Evolutionary conservation across 2,797 vertebrate species (phyloP).

Genomic region (Loriculus beryllinus): DNA sequence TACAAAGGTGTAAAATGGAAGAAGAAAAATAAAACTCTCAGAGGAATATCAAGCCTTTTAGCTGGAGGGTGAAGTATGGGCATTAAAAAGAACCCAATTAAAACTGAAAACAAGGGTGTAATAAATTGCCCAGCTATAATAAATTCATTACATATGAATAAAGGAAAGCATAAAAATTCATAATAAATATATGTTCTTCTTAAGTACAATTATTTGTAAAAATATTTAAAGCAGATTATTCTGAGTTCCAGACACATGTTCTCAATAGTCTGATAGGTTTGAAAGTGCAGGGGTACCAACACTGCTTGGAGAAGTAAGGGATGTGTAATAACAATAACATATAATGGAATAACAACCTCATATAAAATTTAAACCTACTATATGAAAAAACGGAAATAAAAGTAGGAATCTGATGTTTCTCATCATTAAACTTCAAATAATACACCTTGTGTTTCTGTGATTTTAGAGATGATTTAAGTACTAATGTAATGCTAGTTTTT

Average conservation of each 20-base stretch:
- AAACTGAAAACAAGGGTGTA: background rate
- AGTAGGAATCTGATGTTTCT: background rate
- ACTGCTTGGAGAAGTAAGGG: background rate
- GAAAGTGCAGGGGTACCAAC: background rate
- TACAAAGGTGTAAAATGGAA: background rate
- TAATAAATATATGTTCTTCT: background rate
- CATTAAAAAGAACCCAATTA: slow-evolving; percentile 27
- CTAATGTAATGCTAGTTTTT: background rate
- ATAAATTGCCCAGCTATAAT: background rate
- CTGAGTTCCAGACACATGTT: background rate
- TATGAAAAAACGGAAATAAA: background rate
- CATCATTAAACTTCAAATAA: background rate
- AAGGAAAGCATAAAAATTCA: background rate
- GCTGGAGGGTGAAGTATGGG: background rate
- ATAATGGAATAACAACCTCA: background rate
- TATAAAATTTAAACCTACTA: slow-evolving; percentile 22
- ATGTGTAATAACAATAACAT: background rate
- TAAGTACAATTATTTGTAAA: background rate
- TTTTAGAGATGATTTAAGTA: slow-evolving; percentile 20
- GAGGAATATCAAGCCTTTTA: background rate
- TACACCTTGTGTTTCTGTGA: background rate
- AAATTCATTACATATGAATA: slow-evolving; percentile 22
- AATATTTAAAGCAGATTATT: background rate
- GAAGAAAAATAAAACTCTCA: background rate
- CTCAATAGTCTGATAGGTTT: background rate